Base-by-base conservation (phyloP, 2,888 invertebrate species). In the Poecilus cupreus region DNA sequence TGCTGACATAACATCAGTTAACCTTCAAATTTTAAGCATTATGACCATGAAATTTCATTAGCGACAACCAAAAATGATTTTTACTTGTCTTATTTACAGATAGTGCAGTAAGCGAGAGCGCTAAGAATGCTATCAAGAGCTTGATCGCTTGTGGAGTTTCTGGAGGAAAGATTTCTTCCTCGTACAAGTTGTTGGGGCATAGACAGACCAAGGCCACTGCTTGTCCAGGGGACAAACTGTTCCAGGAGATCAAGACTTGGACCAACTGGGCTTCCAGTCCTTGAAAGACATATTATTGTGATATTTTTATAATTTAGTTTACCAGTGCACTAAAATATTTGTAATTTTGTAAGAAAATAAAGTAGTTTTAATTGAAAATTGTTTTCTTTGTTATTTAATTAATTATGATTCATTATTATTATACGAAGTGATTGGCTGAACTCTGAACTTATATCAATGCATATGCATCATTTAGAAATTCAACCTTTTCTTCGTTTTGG, bases 201-300 rank as follows among this genome's bases (percentile, higher is more conserved):
- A 87, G 89, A 16, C 92, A 92, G 86, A 89, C 90, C 0, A 68
- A 57, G 0, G 82, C 83, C 10, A 90, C 90, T 0, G 83, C 85
- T 13, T 91, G 91, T 86, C 92, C 92, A 0, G 92, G 92, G 0
- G 81, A 87, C 10, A 86, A 87, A 72, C 86, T 92, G 2, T 91
- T 88, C 79, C 86, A 87, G 37, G 89, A 91, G 84, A 90, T 92
- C 51, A 89, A 90, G 85, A 86, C 88, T 6, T 92, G 91, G 91
- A 84, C 87, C 0, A 87, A 89, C 60, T 86, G 85, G 85, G 80
- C 75, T 22, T 26, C 82, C 1, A 43, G 24, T 16, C 82, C 82
- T 8, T 82, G 79, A 54, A 54, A 13, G 0, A 10, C 5, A 46
- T 13, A 13, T 46, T 18, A 5, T n/a, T n/a, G 13, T 43, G 3